Percentiles rank a stretch among this genome's conserved stretches.
Conservation (phyloP, 2,888 invertebrate genomes). For the Troides helena region DNA sequence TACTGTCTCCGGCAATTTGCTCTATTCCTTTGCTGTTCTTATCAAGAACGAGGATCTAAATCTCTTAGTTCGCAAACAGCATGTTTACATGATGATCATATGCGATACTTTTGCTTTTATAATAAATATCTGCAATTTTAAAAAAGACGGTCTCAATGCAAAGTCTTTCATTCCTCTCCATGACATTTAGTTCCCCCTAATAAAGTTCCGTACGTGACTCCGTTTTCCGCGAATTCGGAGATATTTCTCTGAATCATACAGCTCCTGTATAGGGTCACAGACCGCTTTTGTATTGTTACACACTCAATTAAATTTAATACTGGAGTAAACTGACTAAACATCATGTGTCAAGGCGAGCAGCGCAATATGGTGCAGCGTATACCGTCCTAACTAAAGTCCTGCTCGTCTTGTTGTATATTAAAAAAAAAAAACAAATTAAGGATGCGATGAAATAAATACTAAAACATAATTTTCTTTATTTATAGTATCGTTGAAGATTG, state of each 20-base stretch:
- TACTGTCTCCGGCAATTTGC: no score
- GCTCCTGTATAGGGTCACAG: conserved; percentile 9
- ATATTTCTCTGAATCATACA: conserved; percentile 18
- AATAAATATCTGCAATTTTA: not conserved
- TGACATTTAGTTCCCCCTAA: not conserved
- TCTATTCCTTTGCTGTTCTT: no score
- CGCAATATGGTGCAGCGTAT: no score
- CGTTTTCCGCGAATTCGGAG: conserved; percentile 10
- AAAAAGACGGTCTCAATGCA: not conserved
- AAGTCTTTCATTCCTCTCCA: not conserved
- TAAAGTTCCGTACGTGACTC: conserved; percentile 1
- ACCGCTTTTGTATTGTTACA: conserved; percentile 1
- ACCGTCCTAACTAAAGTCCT: no score
- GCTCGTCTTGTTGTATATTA: no score
- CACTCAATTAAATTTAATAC: not conserved
- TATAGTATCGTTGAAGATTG: no score
- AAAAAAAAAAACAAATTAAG: no score
- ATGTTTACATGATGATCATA: no score
- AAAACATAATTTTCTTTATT: no score
- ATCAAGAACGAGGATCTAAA: no score
- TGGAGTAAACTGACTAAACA: not conserved
- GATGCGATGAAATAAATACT: no score
- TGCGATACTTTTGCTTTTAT: not conserved
- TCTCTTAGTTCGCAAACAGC: no score
- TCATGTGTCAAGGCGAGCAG: not conserved